phyloP scores from a whole-genome alignment of 2,113 vertebrate genomes.

The Thalassarche chlororhynchos region DNA sequence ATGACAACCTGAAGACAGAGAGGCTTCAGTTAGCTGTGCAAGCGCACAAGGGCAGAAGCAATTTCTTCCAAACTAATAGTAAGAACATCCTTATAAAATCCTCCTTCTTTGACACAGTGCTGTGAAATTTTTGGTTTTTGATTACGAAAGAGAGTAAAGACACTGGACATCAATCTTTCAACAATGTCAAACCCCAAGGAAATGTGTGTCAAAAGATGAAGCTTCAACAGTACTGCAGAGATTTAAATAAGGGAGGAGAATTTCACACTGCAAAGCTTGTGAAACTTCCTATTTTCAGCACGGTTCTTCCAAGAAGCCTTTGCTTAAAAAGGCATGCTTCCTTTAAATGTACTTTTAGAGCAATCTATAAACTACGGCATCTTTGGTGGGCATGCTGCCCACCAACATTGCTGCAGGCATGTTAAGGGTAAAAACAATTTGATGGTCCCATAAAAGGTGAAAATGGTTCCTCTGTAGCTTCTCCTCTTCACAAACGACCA shows the following conservation, averaged over 20 bases:
- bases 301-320: background rate
- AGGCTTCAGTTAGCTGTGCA: background rate
- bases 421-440: background rate
- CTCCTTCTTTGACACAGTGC: background rate
- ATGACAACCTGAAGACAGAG: background rate
- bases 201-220: background rate
- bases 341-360: background rate
- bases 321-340: background rate
- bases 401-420: background rate
- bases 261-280: conserved; percentile 4
- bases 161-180: background rate
- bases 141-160: background rate
- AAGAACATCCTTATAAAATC: background rate
- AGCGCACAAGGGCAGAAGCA: background rate
- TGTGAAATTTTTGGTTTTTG: background rate
- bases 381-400: background rate
- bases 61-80: background rate
- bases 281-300: background rate
- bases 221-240: background rate
- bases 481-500: background rate
- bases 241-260: conserved; percentile 2
- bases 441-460: conserved; percentile 22
- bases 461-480: background rate
- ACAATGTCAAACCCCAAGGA: background rate
- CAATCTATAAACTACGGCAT: background rate